Evolutionary conservation across 2,888 invertebrate species (phyloP), one percentile per base, ranked within the genome.

Genomic region (Aquatica leii): DNA sequence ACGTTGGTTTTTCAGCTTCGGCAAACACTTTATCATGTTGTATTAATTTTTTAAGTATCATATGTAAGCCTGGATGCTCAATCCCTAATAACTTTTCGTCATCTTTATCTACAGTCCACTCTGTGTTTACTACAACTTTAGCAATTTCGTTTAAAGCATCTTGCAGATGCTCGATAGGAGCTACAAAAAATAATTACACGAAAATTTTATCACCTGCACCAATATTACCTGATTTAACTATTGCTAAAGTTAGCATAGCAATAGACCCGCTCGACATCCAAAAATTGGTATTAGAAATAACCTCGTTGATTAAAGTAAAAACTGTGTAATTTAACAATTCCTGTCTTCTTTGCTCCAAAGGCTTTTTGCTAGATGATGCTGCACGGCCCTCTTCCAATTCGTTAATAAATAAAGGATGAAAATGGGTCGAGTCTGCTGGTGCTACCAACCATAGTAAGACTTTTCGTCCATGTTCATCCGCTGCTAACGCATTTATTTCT

Each of bases 361-460:
- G 87, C 76, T 94, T 94, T 80, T 94, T 94, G 52, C 89, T 90
- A 11, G 86, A 85, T 9, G 89, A 87, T 74, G 89, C 89, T 24
- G 84, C 83, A 67, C 93, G 87, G 0, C 95, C 96, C 65, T 87
- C 84, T 68, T 90, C 87, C 11, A 98, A 83, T 72, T 89, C 87
- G 37, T 88, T 86, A 1, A 93, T 86, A 53, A 94, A 87, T 61
- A 84, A 85, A 0, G 96, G 96, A 81, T 95, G 94, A 78, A 97
- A 96, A 67, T 91, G 90, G 52, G 86, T 86, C 0, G 88, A 85
- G 76, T 95, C 91, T 41, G 91, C 89, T 0, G 95, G 93, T 46
- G 92, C 90, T 11, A 97, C 87, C 17, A 98, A 83, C 88, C 97
- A 97, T 62, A 94, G 86, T 53, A 98, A 74, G 0, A 86, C 85